These are phyloP conservation scores for Drusus annulatus DNA, from an alignment of 1,140 invertebrate genomes.

Conservation along the genomic window DNA sequence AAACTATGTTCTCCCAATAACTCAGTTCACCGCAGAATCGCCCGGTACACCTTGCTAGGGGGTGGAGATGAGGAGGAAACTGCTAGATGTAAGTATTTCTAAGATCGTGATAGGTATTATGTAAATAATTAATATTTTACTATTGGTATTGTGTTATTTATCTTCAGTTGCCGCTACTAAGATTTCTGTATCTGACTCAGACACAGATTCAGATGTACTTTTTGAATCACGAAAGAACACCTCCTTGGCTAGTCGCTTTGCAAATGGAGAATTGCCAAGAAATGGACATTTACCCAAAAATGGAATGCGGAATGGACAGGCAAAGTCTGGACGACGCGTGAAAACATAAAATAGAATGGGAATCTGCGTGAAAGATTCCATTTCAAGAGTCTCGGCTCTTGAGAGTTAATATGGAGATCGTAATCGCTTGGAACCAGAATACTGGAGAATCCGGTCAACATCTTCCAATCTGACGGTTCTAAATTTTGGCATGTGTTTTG, in stretches of 20 bases:
- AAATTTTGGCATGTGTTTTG: not conserved
- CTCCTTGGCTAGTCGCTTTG: conserved; percentile 66
- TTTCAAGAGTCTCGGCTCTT: not conserved
- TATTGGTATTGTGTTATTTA: not conserved
- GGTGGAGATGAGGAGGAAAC: conserved; percentile 72
- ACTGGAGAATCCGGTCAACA: not conserved
- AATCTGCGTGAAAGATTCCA: conserved; percentile 36
- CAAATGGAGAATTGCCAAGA: conserved; percentile 70
- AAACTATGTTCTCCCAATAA: conserved; percentile 71
- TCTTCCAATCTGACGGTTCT: conserved; percentile 1
- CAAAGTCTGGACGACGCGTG: conserved; percentile 71
- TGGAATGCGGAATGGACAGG: conserved; percentile 71
- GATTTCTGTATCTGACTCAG: conserved; percentile 79
- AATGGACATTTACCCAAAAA: conserved; percentile 60
- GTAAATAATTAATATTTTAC: too few relatives aligned
- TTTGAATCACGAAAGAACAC: conserved; percentile 76
- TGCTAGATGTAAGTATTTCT: conserved; percentile 67
- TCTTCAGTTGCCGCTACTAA: conserved; percentile 71
- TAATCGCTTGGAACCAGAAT: not conserved
- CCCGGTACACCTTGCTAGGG: conserved; percentile 77
- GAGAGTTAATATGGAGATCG: not conserved
- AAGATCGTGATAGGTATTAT: not conserved
- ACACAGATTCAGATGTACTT: conserved; percentile 82
- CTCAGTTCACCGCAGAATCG: conserved; percentile 66
- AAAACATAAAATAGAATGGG: conserved; percentile 66